These are phyloP conservation scores for Phoeniculus purpureus DNA, from an alignment of 2,797 vertebrate genomes.

Conservation along the genomic window DNA sequence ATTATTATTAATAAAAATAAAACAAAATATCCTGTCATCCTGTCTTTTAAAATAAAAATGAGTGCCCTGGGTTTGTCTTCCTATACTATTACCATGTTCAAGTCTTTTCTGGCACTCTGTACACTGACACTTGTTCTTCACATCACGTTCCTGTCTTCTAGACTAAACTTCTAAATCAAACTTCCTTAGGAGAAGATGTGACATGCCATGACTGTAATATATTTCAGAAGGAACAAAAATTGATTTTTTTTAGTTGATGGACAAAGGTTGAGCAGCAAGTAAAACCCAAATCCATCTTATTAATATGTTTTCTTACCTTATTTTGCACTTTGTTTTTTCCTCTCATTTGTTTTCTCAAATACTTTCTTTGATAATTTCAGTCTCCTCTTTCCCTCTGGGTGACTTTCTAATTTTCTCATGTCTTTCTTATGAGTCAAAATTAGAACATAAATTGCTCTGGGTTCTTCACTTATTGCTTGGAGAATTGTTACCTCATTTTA, in stretches of 20 bases:
- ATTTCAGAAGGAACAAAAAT: not conserved
- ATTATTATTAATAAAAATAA: not conserved
- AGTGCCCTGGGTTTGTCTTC: not conserved
- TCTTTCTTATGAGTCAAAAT: conserved; percentile 1
- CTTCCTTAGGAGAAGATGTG: not conserved
- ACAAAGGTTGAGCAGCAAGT: not conserved
- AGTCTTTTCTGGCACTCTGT: not conserved
- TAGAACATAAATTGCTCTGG: conserved; percentile 2
- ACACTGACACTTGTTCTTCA: not conserved
- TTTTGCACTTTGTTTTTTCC: not conserved
- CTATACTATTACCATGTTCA: not conserved
- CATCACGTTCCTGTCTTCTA: not conserved
- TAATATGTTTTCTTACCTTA: not conserved
- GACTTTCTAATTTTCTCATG: not conserved
- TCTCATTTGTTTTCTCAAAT: not conserved
- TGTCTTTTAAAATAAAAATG: not conserved
- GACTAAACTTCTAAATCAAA: not conserved
- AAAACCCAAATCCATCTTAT: not conserved
- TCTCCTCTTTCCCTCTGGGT: not conserved
- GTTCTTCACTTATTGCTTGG: conserved; percentile 29
- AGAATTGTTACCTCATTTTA: not conserved
- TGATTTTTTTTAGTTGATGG: not conserved
- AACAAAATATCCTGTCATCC: not conserved
- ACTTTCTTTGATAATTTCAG: conserved; percentile 3
- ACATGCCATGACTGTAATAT: not conserved